Percentiles rank a stretch among this genome's conserved stretches.
Conservation (phyloP, 1,140 invertebrate genomes). For the Anadara kagoshimensis region DNA sequence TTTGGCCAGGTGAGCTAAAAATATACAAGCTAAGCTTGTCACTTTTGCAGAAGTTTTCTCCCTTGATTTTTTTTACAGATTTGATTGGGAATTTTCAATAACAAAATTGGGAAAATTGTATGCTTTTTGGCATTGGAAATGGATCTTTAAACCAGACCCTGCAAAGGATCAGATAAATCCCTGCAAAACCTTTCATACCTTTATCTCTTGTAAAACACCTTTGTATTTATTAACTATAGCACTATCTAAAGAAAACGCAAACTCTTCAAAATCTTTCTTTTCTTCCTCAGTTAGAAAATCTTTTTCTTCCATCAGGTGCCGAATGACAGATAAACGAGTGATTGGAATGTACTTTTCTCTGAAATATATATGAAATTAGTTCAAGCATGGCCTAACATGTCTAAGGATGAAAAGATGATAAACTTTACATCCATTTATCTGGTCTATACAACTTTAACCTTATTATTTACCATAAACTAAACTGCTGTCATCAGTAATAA, state of each 20-base stretch:
- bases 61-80: too few species aligned
- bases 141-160: too few species aligned
- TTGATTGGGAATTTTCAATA: too few species aligned
- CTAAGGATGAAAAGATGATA: neutral
- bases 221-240: conserved; percentile 69
- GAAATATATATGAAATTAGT: conserved; percentile 23
- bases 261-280: conserved; percentile 64
- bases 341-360: conserved; percentile 72
- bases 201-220: conserved; percentile 65
- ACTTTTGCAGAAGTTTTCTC: too few species aligned
- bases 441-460: neutral
- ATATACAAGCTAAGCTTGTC: too few species aligned
- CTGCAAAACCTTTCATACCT: conserved; percentile 52
- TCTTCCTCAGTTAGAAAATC: conserved; percentile 64
- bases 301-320: conserved; percentile 62
- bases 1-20: too few species aligned
- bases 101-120: too few species aligned
- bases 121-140: too few species aligned
- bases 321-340: conserved; percentile 63
- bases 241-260: conserved; percentile 65
- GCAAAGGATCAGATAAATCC: too few species aligned
- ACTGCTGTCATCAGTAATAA: too few species aligned
- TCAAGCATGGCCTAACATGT: neutral
- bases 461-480: neutral
- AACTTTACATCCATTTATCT: neutral